Base-by-base conservation (phyloP, 2,888 invertebrate species). In the Drosophila picticornis region DNA sequence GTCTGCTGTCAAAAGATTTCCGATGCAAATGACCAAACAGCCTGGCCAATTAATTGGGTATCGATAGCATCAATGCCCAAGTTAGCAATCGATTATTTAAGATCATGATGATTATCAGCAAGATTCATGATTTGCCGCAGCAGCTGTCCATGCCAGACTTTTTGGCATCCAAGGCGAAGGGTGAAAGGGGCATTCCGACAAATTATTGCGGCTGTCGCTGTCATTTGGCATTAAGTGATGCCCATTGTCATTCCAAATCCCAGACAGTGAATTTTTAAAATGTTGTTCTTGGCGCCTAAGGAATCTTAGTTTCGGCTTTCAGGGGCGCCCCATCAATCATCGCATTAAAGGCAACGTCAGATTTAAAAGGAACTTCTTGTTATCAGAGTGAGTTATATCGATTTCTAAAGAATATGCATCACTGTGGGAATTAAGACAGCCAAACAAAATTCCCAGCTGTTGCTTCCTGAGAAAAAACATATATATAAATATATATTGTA, bases 241-340 rank as follows among this genome's bases (percentile, higher is more conserved):
- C 38, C 16, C 79, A 59, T 73, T 62, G 38, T 46, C 43, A 64
- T 51, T 52, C 52, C 40, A 34, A 63, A 55, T 67, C 57, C 56
- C 51, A 53, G 64, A 51, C 77, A 63, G 16, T 80, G 84, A 84
- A 75, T 48, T 71, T 69, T 46, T 48, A 38, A 38, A 40, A 55
- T 40, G 27, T 36, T 38, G 51, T 46, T 57, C 36, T 40, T 59
- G 70, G 52, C 64, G 60, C 29, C 34, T 2, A 22, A 40, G 61
- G 50, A 70, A 70, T 57, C 29, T 40, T 29, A 38, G 55, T 67
- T 56, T 57, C 31, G 67, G 38, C 56, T 62, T 66, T 55, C 46
- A 72, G 72, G 66, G 81, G 91, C 88, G 91, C 91, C 87, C 82
- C 88, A 88, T 88, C 87, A 84, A 88, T 88, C 91, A 91, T 80